Base-by-base conservation (phyloP, 2,113 vertebrate species). In the Manacus vitellinus region DNA sequence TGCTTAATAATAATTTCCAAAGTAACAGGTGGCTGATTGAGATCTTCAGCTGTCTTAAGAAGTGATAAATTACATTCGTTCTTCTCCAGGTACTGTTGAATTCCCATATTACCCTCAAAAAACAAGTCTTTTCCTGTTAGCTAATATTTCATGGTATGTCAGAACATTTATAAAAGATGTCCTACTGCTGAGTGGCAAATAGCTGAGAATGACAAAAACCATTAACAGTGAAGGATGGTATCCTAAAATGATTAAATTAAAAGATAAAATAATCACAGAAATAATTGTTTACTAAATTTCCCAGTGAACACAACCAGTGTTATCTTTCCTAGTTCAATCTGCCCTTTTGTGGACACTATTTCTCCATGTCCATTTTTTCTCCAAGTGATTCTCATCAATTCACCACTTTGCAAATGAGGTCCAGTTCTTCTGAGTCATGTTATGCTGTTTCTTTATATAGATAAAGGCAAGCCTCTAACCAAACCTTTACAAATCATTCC, bases 11-110 rank as follows among this genome's bases (percentile, higher is more conserved):
- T 93, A 0, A 85, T 95, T 92, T 92, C 20, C 55, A 71, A 94
- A 96, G 92, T 95, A 96, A 94, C 90, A 97, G 88, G 95, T 92
- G 93, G 58, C 78, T 95, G 95, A 85, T 41, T 91, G 90, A 94
- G 75, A 91, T 95, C 73, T 95, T 95, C 89, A 86, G 43, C 81
- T 90, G 55, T 31, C 88, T 96, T 92, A 88, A 92, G 86, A 88
- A 35, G 49, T 94, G 83, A 94, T 76, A 92, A 91, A 93, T 89
- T 49, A 70, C 87, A 28, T 71, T 87, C 88, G 73, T 51, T 85
- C 84, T 92, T 96, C 80, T 87, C 33, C 31, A 71, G 80, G 67
- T 95, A 43, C 56, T 88, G 68, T 37, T 85, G 83, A 95, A 92
- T 91, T 89, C 87, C 68, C 72, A 85, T 56, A 63, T 94, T 78